phyloP scores from a whole-genome alignment of 2,113 vertebrate genomes.

The Rhea americana region DNA sequence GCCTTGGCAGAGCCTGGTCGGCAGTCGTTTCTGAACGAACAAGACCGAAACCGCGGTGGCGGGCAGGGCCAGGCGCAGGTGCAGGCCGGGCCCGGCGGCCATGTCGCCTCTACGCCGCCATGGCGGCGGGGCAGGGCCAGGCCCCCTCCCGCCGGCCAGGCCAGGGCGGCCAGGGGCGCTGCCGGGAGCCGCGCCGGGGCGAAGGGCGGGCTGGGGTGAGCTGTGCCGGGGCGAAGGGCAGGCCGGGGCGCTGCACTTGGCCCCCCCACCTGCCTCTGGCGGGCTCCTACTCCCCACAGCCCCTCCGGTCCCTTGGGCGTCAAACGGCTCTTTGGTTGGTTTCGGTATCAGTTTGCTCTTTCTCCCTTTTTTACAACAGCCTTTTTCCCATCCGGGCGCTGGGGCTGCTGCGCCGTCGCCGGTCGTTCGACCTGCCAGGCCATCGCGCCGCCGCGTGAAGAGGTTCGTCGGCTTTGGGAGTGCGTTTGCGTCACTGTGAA shows the following conservation, averaged over 20 bases:
- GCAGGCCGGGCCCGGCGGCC: too few relatives aligned
- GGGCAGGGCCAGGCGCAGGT: too few relatives aligned
- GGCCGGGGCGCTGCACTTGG: accelerated
- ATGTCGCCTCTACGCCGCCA: too few relatives aligned
- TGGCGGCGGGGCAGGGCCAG: too few relatives aligned
- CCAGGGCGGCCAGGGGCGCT: too few relatives aligned
- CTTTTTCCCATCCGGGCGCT: not conserved
- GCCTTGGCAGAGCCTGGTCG: constrained; percentile 40
- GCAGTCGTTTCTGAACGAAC: constrained; percentile 70
- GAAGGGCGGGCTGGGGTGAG: accelerated
- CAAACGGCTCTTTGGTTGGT: too few relatives aligned
- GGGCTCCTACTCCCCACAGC: not conserved
- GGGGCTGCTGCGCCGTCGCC: not conserved
- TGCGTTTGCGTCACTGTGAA: not conserved
- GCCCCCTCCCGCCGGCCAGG: too few relatives aligned
- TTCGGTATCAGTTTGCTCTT: not conserved
- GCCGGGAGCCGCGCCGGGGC: not conserved
- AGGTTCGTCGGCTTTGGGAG: not conserved
- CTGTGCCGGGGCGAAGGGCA: not conserved
- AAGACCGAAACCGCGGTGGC: constrained; percentile 43
- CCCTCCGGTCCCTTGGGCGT: not conserved
- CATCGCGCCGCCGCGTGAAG: not conserved
- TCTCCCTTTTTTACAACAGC: not conserved
- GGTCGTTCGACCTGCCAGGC: not conserved
- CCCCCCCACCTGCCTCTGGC: too few relatives aligned